Base-by-base conservation (phyloP, 2,797 vertebrate species). In the Agapornis canus region DNA sequence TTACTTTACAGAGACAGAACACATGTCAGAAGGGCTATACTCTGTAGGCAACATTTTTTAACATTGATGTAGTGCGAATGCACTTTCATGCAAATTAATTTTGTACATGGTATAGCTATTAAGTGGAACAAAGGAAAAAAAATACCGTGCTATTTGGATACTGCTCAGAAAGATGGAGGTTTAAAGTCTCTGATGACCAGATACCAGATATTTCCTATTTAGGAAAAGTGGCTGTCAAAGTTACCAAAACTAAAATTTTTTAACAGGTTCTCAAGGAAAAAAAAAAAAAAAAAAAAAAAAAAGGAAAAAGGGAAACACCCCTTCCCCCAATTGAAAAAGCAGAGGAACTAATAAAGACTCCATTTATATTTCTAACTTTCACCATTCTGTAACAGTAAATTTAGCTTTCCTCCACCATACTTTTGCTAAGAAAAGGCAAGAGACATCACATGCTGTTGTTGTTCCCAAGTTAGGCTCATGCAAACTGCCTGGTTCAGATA, bases 21-120 rank as follows among this genome's bases (percentile, higher is more conserved):
- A 0, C 11, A 54, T 16, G 7, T 75, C 27, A 76, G 25, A 84
- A 56, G 11, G 25, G 22, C 15, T 56, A 27, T 9, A 31, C 17
- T 39, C 13, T 29, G 6, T 20, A 68, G 32, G 25, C 52, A 13
- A 84, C 13, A 35, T 4, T 73, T 92, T 66, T 76, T 39, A 90
- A 77, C 22, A 66, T 1, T 16, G 10, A 49, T 6, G 19, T 11
- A 61, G 9, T 0, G 0, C 37, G 47, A 81, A 83, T 39, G 29
- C 6, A 81, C 23, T 59, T 70, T n/a, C 21, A 16, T 61, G 6
- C 18, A 69, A 78, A 54, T 29, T 51, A 49, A 73, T 70, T 56
- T 63, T 10, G 12, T 51, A 59, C 2, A 39, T 0, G 0, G 40
- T 2, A 1, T 31, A 78, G 8, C 47, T 63, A 59, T 9, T 4